These are phyloP conservation scores for Brachymystax lenok DNA, from an alignment of 2,797 vertebrate species.

Conservation along the genomic window DNA sequence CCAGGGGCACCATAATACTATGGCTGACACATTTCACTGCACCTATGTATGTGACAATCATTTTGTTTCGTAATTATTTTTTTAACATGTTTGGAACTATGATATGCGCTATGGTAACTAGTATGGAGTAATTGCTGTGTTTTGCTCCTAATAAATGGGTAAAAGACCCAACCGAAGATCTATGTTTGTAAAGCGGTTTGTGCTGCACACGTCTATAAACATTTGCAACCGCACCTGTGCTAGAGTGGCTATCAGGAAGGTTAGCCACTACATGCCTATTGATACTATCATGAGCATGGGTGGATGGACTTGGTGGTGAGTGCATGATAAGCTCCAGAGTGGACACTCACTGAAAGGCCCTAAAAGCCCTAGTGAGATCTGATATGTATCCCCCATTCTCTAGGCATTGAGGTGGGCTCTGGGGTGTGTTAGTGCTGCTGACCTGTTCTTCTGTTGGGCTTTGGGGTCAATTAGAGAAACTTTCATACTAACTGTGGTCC, in stretches of 20 bases:
- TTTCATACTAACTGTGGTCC: background rate
- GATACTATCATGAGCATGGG: background rate
- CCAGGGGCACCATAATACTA: no score
- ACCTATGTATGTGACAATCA: no score
- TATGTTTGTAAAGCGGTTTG: background rate
- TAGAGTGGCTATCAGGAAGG: background rate
- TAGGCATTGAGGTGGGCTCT: background rate
- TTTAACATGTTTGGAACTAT: no score
- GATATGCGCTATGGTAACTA: no score
- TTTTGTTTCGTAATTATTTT: no score
- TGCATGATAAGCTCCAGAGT: background rate
- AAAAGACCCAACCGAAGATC: no score
- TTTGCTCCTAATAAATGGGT: background rate
- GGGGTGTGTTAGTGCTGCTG: background rate
- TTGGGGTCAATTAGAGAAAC: conserved; percentile 20
- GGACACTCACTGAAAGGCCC: background rate
- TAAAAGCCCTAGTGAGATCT: background rate
- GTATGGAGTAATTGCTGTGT: background rate
- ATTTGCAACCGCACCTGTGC: no score
- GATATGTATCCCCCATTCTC: background rate
- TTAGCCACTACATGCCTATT: background rate
- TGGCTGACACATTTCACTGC: no score
- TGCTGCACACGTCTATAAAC: background rate
- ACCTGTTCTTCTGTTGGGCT: background rate
- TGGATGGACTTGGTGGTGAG: background rate